phyloP scores from a whole-genome alignment of 1,140 invertebrate genomes.

The Cydia amplana region DNA sequence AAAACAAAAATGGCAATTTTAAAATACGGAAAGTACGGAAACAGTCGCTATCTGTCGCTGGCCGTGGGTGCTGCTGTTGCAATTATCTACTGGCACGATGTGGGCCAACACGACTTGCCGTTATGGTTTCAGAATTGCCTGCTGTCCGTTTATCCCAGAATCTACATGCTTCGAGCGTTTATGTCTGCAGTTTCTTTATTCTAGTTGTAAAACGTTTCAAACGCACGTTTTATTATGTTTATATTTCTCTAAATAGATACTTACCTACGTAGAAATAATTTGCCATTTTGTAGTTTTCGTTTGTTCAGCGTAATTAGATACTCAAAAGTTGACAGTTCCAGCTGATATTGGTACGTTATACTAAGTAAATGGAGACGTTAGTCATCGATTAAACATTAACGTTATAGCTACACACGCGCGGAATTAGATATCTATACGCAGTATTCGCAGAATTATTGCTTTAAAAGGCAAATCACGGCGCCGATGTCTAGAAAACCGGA shows the following conservation, averaged over 20 bases:
- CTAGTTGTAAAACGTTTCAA: neutral
- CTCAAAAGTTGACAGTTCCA: neutral
- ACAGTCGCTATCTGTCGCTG: slow-evolving; percentile 17
- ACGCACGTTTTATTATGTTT: neutral
- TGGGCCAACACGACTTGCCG: slow-evolving; percentile 28
- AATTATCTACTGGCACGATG: slow-evolving; percentile 18
- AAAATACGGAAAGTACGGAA: neutral
- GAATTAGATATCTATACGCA: neutral
- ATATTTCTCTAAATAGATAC: neutral
- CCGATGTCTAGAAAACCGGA: slow-evolving; percentile 19
- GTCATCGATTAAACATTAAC: neutral
- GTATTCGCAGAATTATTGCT: neutral
- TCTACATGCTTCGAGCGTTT: slow-evolving; percentile 25
- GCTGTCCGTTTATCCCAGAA: slow-evolving; percentile 30
- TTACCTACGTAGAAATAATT: neutral
- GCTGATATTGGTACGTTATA: neutral
- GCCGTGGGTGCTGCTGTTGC: slow-evolving; percentile 7
- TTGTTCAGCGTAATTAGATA: neutral
- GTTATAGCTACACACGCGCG: neutral
- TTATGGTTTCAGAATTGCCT: slow-evolving; percentile 27
- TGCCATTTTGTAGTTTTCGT: neutral
- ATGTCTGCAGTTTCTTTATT: slow-evolving; percentile 14
- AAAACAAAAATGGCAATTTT: neutral
- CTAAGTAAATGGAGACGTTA: neutral
- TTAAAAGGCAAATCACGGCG: slow-evolving; percentile 6